A percentile compares a stretch with the other conserved stretches of the same genome.
Conservation (phyloP, 2,888 invertebrate genomes). For the Adineta ricciae region DNA sequence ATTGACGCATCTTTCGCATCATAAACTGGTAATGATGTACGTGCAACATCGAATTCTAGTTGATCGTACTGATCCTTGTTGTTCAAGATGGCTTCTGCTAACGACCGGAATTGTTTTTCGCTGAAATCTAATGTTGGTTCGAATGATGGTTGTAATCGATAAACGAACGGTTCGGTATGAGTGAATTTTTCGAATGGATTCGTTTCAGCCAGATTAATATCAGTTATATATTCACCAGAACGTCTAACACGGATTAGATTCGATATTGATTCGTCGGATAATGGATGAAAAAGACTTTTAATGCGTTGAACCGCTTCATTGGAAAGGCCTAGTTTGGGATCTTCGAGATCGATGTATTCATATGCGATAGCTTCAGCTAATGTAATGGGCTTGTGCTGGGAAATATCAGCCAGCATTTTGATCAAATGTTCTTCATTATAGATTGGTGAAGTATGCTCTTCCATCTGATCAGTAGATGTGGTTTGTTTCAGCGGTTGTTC, state of each 20-base stretch:
- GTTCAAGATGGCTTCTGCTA: neutral
- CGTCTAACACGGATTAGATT: neutral
- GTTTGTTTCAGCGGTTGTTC: neutral
- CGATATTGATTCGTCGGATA: neutral
- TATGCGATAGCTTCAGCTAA: slow-evolving; percentile 10
- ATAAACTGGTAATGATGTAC: neutral
- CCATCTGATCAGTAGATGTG: neutral
- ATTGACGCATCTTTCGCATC: neutral
- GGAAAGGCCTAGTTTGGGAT: neutral
- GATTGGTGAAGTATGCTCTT: neutral
- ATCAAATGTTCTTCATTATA: slow-evolving; percentile 11
- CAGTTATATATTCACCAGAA: neutral
- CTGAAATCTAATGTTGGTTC: slow-evolving; percentile 11
- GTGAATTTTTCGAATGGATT: neutral
- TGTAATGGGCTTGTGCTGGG: neutral
- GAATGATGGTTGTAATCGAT: neutral
- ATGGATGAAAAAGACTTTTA: neutral
- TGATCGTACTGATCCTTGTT: neutral
- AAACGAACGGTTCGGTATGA: neutral
- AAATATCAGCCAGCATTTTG: neutral
- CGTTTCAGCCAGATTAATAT: neutral
- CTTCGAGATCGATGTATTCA: neutral
- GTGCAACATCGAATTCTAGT: neutral
- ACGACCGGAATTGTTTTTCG: slow-evolving; percentile 3
- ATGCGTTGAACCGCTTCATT: neutral